Evolutionary conservation across 2,888 invertebrate genomes (phyloP).

Genomic region (Drosophila melanosoma): DNA sequence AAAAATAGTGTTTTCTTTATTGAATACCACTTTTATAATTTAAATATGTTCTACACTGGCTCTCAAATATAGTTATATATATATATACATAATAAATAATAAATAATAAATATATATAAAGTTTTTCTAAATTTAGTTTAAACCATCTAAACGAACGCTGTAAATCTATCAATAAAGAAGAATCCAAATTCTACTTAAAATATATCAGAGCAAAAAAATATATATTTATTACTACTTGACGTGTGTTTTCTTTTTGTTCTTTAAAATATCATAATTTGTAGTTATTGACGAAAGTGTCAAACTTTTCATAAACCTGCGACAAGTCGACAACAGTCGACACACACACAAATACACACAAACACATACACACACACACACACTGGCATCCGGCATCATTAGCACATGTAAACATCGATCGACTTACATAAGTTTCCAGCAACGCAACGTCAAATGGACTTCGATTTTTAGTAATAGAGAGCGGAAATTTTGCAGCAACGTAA

Average conservation of each 20-base stretch:
- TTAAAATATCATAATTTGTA: conserved; percentile 46
- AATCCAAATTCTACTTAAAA: not conserved
- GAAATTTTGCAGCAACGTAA: conserved; percentile 73
- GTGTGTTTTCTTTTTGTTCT: not conserved
- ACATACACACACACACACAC: conserved; percentile 4
- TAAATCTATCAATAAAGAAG: not conserved
- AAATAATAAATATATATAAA: no score
- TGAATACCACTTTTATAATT: not conserved
- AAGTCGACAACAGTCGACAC: conserved; percentile 23
- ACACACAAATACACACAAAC: conserved; percentile 1
- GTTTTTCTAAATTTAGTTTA: no score
- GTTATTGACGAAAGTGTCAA: conserved; percentile 65
- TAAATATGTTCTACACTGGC: not conserved
- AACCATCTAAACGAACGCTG: rapidly evolving
- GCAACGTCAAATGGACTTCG: conserved; percentile 50
- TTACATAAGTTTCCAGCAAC: conserved; percentile 14
- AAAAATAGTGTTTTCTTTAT: not conserved
- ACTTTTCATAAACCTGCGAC: conserved; percentile 46
- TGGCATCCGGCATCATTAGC: conserved; percentile 60
- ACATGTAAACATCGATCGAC: conserved; percentile 37
- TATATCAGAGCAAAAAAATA: not conserved
- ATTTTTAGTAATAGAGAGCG: conserved; percentile 60
- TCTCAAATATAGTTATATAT: no score
- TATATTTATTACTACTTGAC: no score
- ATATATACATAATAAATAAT: no score